phyloP scores from a whole-genome alignment of 2,888 invertebrate species.

The Sycophila texana region DNA sequence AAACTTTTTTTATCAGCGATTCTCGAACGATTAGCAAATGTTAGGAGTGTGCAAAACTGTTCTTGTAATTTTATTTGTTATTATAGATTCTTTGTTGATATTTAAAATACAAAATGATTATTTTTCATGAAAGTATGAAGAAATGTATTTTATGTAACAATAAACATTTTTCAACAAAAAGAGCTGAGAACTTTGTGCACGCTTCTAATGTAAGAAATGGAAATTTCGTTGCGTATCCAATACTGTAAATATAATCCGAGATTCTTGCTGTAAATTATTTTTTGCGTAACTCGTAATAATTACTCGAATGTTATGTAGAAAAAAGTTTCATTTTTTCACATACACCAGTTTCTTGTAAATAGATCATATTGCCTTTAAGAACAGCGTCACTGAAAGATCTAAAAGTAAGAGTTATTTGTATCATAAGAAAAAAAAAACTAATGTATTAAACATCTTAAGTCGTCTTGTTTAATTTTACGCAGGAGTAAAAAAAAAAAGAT shows the following conservation, averaged over 20 bases:
- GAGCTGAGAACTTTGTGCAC: too few species aligned
- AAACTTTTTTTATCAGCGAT: background rate
- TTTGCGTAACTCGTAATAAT: slow-evolving; percentile 46
- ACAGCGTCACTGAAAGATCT: slow-evolving; percentile 4
- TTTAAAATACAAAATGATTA: too few species aligned
- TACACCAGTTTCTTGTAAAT: slow-evolving; percentile 56
- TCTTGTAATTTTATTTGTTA: background rate
- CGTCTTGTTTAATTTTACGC: slow-evolving; percentile 18
- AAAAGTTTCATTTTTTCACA: slow-evolving; percentile 60
- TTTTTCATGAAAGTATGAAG: too few species aligned
- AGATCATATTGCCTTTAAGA: slow-evolving; percentile 59
- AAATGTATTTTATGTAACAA: too few species aligned
- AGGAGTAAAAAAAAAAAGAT: background rate
- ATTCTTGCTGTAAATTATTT: slow-evolving; percentile 53
- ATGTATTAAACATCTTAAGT: slow-evolving; percentile 11
- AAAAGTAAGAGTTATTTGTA: slow-evolving; percentile 32
- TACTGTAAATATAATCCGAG: slow-evolving; percentile 47
- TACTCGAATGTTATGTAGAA: slow-evolving; percentile 50
- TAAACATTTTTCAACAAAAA: too few species aligned
- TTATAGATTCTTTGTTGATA: too few species aligned
- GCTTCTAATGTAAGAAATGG: too few species aligned
- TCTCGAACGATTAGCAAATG: background rate
- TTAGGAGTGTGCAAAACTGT: background rate
- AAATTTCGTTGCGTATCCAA: slow-evolving; percentile 38
- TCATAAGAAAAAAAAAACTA: slow-evolving; percentile 23